Percentiles rank a stretch among this genome's conserved stretches.
Evolutionary conservation across 2,113 vertebrate species (phyloP).

Genomic region (Apeltes quadracus): DNA sequence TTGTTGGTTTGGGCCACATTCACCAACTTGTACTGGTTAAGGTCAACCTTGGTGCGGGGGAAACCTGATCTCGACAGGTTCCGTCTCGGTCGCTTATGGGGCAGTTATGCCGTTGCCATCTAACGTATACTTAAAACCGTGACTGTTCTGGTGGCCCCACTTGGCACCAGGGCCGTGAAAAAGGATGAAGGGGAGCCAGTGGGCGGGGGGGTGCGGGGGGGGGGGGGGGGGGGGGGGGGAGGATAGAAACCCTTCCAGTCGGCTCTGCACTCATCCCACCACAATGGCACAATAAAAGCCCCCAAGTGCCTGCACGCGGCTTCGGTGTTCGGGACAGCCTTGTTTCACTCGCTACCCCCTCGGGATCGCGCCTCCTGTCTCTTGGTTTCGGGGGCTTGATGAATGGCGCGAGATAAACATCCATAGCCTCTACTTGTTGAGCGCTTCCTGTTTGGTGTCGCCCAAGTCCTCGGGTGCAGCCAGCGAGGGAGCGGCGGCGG

Average conservation of each 20-base stretch:
- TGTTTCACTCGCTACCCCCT: conserved; percentile 34
- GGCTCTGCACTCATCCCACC: conserved; percentile 47
- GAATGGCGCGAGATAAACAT: conserved; percentile 79
- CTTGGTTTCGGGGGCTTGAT: conserved; percentile 62
- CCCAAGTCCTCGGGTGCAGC: conserved; percentile 73
- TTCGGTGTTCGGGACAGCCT: conserved; percentile 13
- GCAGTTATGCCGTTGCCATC: conserved; percentile 24
- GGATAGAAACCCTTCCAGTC: conserved; percentile 42
- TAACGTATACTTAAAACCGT: conserved; percentile 27
- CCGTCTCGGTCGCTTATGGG: conserved; percentile 14
- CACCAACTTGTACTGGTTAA: conserved; percentile 36
- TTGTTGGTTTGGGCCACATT: conserved; percentile 52
- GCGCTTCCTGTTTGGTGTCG: conserved; percentile 83
- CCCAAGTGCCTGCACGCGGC: conserved; percentile 6
- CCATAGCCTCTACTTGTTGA: conserved; percentile 78
- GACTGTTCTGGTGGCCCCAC: conserved; percentile 22
- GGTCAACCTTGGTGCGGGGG: conserved; percentile 24
- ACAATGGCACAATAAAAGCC: conserved; percentile 22
- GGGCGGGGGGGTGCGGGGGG: no score
- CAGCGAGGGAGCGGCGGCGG: conserved; percentile 67
- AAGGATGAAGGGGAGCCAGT: conserved; percentile 41
- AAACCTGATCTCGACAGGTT: conserved; percentile 50
- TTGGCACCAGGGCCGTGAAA: conserved; percentile 60
- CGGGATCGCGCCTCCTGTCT: conserved; percentile 40
- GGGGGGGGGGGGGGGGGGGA: no score